Conservation (phyloP, 2,113 vertebrate genomes). For the Castor canadensis region DNA sequence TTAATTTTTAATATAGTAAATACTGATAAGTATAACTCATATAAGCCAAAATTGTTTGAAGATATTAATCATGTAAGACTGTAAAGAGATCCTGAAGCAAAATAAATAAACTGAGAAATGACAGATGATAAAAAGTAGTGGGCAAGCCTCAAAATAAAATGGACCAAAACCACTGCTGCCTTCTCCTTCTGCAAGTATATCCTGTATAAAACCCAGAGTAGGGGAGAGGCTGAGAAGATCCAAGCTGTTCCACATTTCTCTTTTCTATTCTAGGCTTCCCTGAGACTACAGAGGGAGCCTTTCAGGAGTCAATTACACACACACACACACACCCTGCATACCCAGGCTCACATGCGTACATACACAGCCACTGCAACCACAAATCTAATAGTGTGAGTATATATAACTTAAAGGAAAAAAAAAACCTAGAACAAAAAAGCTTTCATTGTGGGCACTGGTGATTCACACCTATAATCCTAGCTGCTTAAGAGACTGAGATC, state of each 20-base stretch:
- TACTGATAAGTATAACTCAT: neutral
- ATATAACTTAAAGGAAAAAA: neutral
- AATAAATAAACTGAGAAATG: neutral
- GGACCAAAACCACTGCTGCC: neutral
- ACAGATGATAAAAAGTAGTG: neutral
- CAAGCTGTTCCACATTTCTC: neutral
- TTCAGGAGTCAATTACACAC: neutral
- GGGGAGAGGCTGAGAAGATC: neutral
- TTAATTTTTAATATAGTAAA: slow-evolving; percentile 47
- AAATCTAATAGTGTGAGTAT: slow-evolving; percentile 7
- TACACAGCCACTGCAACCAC: neutral
- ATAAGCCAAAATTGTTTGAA: neutral
- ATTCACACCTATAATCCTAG: too few species aligned
- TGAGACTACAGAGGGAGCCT: neutral
- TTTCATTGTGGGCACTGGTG: too few species aligned
- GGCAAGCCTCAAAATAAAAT: neutral
- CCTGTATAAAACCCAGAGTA: neutral
- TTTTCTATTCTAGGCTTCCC: slow-evolving; percentile 26
- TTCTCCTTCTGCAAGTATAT: neutral
- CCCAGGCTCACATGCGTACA: neutral
- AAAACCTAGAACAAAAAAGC: neutral
- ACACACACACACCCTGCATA: neutral
- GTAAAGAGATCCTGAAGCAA: neutral
- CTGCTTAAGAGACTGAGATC: too few species aligned
- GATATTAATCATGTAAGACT: neutral